Conservation (phyloP, 2,797 vertebrate genomes). For the Cyprinella venusta region DNA sequence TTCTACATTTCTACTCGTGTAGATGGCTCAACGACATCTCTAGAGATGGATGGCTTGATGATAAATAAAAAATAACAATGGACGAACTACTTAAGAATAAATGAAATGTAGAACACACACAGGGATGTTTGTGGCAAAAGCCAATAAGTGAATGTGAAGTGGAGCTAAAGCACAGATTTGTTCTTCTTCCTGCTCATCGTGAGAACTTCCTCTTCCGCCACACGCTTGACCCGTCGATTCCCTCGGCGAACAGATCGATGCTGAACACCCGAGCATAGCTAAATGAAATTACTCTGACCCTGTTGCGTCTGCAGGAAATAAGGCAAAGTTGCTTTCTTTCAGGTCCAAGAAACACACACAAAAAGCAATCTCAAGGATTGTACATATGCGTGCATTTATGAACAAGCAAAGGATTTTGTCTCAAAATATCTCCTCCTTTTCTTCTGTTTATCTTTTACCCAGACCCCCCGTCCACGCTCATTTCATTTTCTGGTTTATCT, state of each 20-base stretch:
- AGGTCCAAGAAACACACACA: neutral
- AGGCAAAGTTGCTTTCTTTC: constrained; percentile 53
- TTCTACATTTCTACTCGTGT: neutral
- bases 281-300: constrained; percentile 74
- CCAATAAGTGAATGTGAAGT: constrained; percentile 6
- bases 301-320: constrained; percentile 61
- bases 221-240: constrained; percentile 70
- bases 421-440: neutral
- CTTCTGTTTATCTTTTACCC: neutral
- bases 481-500: neutral
- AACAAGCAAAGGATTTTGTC: neutral
- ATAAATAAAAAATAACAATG: neutral
- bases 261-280: constrained; percentile 65
- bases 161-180: constrained; percentile 7
- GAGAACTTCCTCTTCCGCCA: constrained; percentile 66
- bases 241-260: constrained; percentile 70
- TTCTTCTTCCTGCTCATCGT: constrained; percentile 47
- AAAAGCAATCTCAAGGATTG: neutral
- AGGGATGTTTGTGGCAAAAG: constrained; percentile 3
- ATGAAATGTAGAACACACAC: neutral
- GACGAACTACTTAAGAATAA: too few relatives aligned
- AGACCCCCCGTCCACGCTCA: neutral
- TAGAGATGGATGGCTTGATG: neutral
- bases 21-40: neutral
- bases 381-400: neutral